A percentile compares a stretch with the other conserved stretches of the same genome.
Evolutionary conservation across 2,113 vertebrate genomes (phyloP).

Genomic region (Centropus unirufus): DNA sequence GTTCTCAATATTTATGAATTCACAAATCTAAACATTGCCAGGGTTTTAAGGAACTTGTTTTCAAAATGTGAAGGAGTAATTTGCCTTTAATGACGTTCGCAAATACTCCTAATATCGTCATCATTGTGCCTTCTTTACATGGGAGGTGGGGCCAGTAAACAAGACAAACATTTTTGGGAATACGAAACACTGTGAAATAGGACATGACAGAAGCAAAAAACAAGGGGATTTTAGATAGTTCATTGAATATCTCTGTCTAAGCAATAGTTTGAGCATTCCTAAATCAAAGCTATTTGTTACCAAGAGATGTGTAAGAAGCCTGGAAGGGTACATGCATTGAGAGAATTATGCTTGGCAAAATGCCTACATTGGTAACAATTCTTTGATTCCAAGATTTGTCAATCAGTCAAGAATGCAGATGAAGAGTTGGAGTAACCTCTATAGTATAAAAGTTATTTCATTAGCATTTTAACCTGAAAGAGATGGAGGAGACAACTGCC

Average conservation of each 20-base stretch:
- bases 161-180: not conserved
- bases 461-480: not conserved
- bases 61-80: constrained; percentile 11
- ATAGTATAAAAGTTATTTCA: not conserved
- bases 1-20: not conserved
- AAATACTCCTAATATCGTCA: not conserved
- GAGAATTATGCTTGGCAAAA: not conserved
- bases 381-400: not conserved
- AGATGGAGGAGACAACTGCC: not conserved
- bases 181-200: not conserved
- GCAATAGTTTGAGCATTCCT: not conserved
- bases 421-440: not conserved
- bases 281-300: not conserved
- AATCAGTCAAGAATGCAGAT: not conserved
- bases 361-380: not conserved
- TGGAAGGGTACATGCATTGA: not conserved
- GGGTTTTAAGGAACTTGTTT: not conserved
- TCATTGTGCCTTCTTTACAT: not conserved
- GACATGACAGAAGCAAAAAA: not conserved
- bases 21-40: not conserved
- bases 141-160: not conserved
- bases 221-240: not conserved
- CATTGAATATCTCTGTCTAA: not conserved
- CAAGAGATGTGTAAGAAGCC: not conserved
- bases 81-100: not conserved